phyloP scores from a whole-genome alignment of 2,113 vertebrate genomes.

The Erythrolamprus reginae region DNA sequence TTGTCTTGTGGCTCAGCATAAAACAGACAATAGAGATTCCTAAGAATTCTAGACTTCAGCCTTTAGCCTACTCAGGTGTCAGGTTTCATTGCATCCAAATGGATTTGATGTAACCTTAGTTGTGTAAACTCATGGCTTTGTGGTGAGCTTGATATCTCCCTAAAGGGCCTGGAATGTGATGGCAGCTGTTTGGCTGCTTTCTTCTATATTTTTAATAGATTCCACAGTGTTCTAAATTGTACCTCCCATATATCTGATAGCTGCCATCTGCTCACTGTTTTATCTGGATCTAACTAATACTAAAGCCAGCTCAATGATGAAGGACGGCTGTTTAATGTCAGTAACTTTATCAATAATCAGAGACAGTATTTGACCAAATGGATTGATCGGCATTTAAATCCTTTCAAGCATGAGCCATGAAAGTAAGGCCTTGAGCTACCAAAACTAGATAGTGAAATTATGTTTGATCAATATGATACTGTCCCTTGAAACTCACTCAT shows the following conservation, averaged over 20 bases:
- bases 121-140: conserved; percentile 21
- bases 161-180: conserved; percentile 17
- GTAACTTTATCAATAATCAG: background rate
- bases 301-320: background rate
- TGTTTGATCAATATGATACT: background rate
- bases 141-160: conserved; percentile 21
- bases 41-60: conserved; percentile 1
- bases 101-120: conserved; percentile 28
- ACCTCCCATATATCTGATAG: conserved; percentile 16
- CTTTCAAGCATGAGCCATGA: background rate
- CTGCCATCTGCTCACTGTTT: conserved; percentile 9
- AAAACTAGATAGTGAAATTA: background rate
- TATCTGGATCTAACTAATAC: background rate
- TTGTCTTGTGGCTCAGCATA: background rate
- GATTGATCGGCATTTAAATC: background rate
- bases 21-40: background rate
- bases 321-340: background rate
- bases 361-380: background rate
- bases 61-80: conserved; percentile 6
- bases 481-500: background rate
- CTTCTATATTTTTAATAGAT: conserved; percentile 9
- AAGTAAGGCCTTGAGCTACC: background rate
- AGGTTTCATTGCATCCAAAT: conserved; percentile 24
- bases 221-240: conserved; percentile 17
- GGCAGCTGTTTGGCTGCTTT: conserved; percentile 24